phyloP scores from a whole-genome alignment of 1,140 invertebrate species.

The Atopsyche davidsoni region DNA sequence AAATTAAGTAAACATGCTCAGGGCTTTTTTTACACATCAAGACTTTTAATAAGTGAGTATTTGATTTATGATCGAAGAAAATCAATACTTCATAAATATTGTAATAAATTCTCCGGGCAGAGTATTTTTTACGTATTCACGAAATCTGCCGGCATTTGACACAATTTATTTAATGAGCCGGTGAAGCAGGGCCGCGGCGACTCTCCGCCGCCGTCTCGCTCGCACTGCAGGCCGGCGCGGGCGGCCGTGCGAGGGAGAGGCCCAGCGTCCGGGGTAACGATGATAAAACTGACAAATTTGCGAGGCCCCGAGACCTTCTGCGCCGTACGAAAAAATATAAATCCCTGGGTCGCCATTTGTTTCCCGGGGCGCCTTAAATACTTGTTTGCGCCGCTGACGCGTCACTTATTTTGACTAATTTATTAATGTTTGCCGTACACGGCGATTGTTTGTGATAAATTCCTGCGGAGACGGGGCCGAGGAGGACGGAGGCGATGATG shows the following conservation, averaged over 20 bases:
- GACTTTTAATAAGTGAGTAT: too few species aligned
- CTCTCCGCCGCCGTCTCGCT: constrained; percentile 14
- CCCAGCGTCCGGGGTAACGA: constrained; percentile 19
- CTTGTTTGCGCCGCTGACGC: constrained; percentile 30
- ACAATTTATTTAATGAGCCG: constrained; percentile 30
- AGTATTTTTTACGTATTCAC: too few species aligned
- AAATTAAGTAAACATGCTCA: too few species aligned
- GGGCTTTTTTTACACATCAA: too few species aligned
- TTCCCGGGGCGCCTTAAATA: constrained; percentile 28
- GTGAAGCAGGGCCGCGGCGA: constrained; percentile 8
- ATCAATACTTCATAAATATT: too few species aligned
- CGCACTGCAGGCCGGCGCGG: neutral
- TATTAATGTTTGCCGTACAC: constrained; percentile 24
- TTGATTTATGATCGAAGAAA: too few species aligned
- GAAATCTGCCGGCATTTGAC: constrained; percentile 25
- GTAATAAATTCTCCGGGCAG: too few species aligned
- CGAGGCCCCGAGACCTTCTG: constrained; percentile 17
- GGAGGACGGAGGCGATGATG: too few species aligned
- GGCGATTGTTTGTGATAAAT: constrained; percentile 18
- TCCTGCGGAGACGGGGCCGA: too few species aligned
- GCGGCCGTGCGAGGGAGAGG: constrained; percentile 8
- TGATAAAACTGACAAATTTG: constrained; percentile 32
- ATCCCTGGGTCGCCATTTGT: constrained; percentile 27
- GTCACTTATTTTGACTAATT: constrained; percentile 31
- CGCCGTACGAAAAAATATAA: constrained; percentile 25